phyloP scores from a whole-genome alignment of 2,113 vertebrate species.

The Aptenodytes patagonicus region DNA sequence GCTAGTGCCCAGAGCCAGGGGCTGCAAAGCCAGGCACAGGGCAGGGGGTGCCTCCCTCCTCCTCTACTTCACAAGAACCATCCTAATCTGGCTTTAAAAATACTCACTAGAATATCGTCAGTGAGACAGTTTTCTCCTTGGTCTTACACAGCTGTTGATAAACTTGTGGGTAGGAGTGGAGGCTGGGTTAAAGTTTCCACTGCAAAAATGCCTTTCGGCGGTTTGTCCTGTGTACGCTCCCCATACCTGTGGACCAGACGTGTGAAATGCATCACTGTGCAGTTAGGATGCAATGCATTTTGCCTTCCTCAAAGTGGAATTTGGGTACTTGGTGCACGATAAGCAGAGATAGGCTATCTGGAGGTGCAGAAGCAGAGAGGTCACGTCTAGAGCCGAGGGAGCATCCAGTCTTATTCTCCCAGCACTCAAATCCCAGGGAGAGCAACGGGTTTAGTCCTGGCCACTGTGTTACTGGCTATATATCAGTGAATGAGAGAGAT shows the following conservation, averaged over 20 bases:
- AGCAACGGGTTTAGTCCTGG: background rate
- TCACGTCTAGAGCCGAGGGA: background rate
- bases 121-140: background rate
- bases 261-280: background rate
- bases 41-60: background rate
- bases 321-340: background rate
- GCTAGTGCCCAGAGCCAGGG: background rate
- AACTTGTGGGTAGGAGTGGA: background rate
- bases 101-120: background rate
- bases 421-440: background rate
- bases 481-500: background rate
- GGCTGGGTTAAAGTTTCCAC: background rate
- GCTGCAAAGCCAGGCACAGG: background rate
- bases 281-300: background rate
- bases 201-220: background rate
- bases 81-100: background rate
- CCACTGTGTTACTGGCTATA: background rate
- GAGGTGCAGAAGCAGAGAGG: background rate
- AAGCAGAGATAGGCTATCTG: background rate
- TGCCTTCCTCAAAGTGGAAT: background rate
- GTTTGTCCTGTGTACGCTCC: background rate
- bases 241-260: background rate
- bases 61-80: background rate
- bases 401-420: slow-evolving; percentile 9
- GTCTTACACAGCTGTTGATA: background rate